phyloP scores from a whole-genome alignment of 2,113 vertebrate genomes.

The Pangasianodon gigas region DNA sequence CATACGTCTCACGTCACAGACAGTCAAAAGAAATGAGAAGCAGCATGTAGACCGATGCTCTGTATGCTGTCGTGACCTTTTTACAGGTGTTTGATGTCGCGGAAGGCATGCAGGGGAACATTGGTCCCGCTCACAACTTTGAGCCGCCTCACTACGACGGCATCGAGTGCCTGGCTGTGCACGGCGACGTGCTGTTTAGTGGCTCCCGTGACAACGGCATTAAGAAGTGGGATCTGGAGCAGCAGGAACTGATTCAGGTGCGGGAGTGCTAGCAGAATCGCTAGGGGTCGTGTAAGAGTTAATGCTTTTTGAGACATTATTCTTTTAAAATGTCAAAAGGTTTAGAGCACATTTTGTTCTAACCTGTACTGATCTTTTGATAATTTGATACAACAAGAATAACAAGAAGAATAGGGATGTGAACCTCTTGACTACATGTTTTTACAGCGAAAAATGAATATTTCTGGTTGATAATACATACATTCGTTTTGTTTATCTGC shows the following conservation, averaged over 20 bases:
- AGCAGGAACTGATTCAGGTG: constrained; percentile 93
- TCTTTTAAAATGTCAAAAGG: background rate
- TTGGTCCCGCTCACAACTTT: constrained; percentile 92
- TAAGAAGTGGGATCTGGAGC: constrained; percentile 96
- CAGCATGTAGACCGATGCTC: background rate
- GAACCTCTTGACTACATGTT: background rate
- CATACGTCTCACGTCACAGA: too few species aligned
- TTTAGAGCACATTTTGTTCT: background rate
- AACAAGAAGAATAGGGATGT: background rate
- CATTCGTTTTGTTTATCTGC: background rate
- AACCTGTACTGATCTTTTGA: background rate
- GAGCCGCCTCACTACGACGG: constrained; percentile 97
- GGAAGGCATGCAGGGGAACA: constrained; percentile 81
- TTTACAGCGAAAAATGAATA: background rate
- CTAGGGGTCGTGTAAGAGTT: background rate
- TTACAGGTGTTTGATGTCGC: constrained; percentile 88
- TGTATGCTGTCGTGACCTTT: background rate
- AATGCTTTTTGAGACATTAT: background rate
- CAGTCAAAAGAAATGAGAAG: background rate
- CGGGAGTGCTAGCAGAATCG: background rate
- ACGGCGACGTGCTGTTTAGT: constrained; percentile 88
- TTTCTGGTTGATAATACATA: background rate
- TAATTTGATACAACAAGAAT: background rate
- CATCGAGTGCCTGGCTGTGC: constrained; percentile 91
- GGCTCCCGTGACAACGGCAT: constrained; percentile 95